phyloP scores from a whole-genome alignment of 2,113 vertebrate genomes.

The Oreocharis arfaki region DNA sequence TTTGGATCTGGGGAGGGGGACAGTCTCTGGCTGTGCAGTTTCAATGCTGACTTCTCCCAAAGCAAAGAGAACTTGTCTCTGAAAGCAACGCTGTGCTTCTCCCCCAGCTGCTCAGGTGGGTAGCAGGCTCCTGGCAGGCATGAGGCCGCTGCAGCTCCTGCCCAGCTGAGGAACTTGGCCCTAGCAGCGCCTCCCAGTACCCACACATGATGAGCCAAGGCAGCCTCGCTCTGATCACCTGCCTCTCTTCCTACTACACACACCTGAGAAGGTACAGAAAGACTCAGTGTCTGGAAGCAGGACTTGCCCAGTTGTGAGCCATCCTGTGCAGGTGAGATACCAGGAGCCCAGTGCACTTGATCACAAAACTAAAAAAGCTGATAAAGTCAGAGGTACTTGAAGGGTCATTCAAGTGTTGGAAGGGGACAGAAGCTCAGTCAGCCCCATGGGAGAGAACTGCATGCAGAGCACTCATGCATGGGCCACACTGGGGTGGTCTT shows the following conservation, averaged over 20 bases:
- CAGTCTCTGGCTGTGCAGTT: background rate
- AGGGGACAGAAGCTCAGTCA: background rate
- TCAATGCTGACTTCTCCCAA: background rate
- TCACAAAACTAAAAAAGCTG: background rate
- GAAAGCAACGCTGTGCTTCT: background rate
- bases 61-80: background rate
- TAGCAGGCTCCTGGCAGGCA: background rate
- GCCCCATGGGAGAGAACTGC: background rate
- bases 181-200: background rate
- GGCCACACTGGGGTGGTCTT: background rate
- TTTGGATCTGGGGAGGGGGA: background rate
- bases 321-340: background rate
- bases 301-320: background rate
- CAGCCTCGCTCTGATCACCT: background rate
- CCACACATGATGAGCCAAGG: accelerated
- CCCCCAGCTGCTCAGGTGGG: too few relatives aligned
- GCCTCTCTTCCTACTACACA: background rate
- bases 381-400: background rate
- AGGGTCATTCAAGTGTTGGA: background rate
- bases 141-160: background rate
- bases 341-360: background rate
- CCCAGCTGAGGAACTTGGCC: background rate
- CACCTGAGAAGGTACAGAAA: background rate
- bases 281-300: background rate
- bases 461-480: background rate